phyloP scores from a whole-genome alignment of 64 coral and sea anemone genomes.

The Exaiptasia diaphana region DNA sequence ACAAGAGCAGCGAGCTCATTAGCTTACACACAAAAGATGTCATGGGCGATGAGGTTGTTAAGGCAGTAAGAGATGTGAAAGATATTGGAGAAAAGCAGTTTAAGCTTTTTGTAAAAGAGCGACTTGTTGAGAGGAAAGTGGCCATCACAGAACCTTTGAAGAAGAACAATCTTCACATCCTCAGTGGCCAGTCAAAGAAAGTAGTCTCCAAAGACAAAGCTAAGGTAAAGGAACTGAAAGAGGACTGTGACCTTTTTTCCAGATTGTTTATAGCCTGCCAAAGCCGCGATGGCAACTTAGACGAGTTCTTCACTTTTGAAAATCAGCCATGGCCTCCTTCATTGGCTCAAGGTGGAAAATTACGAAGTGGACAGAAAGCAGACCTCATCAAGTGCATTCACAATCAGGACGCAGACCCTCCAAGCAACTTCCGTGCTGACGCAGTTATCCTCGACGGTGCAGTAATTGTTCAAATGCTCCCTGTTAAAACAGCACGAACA shows the following conservation, averaged over 20 bases:
- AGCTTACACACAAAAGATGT: slow-evolving; percentile 2
- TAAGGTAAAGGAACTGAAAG: neutral
- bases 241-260: neutral
- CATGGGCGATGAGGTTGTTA: neutral
- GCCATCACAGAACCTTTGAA: neutral
- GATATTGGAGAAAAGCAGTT: neutral
- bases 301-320: neutral
- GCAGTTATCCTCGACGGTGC: slow-evolving; percentile 5
- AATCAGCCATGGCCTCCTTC: neutral
- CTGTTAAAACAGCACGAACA: neutral
- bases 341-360: neutral
- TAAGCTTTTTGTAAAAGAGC: slow-evolving; percentile 4
- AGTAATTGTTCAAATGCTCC: slow-evolving; percentile 6
- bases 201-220: neutral
- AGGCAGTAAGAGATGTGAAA: neutral
- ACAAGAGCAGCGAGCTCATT: slow-evolving; percentile 5
- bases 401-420: neutral
- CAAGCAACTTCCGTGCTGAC: neutral
- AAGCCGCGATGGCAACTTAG: neutral
- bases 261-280: slow-evolving; percentile 4
- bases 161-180: neutral
- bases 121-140: neutral
- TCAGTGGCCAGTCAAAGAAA: neutral
- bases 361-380: slow-evolving; percentile 1
- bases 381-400: slow-evolving; percentile 11